A percentile compares a stretch with the other conserved stretches of the same genome.
These are phyloP conservation scores for Montifringilla adamsi DNA, from an alignment of 2,113 vertebrate genomes.

Conservation along the genomic window DNA sequence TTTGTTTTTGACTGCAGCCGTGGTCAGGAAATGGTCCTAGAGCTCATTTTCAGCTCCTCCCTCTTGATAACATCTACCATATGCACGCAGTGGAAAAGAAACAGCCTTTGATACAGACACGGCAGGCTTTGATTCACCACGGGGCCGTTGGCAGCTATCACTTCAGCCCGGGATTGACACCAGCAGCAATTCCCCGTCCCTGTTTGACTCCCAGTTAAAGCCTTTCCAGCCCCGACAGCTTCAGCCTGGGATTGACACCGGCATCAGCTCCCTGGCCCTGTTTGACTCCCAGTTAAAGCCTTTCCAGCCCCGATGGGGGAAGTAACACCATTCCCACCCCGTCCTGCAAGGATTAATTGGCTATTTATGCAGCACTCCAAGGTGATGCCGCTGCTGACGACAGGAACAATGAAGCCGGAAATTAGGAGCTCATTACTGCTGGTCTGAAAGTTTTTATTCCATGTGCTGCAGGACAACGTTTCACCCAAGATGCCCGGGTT, in stretches of 20 bases:
- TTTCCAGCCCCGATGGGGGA: not conserved
- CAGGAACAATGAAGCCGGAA: not conserved
- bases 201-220: accelerated
- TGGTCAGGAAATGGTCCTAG: conserved; percentile 40
- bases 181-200: not conserved
- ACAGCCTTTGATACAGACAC: not conserved
- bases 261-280: not conserved
- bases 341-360: not conserved
- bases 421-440: not conserved
- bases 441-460: not conserved
- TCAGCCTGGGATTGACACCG: accelerated
- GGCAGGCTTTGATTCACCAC: not conserved
- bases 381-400: not conserved
- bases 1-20: not conserved
- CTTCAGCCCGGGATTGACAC: not conserved
- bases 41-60: conserved; percentile 28
- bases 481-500: not conserved
- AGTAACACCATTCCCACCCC: not conserved
- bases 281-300: not conserved
- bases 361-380: not conserved
- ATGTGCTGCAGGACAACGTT: not conserved
- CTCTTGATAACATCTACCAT: conserved; percentile 40
- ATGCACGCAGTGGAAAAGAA: not conserved
- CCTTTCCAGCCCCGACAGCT: not conserved
- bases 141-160: not conserved